These are phyloP conservation scores for Gobiocypris rarus DNA, from an alignment of 2,113 vertebrate genomes.

Conservation along the genomic window DNA sequence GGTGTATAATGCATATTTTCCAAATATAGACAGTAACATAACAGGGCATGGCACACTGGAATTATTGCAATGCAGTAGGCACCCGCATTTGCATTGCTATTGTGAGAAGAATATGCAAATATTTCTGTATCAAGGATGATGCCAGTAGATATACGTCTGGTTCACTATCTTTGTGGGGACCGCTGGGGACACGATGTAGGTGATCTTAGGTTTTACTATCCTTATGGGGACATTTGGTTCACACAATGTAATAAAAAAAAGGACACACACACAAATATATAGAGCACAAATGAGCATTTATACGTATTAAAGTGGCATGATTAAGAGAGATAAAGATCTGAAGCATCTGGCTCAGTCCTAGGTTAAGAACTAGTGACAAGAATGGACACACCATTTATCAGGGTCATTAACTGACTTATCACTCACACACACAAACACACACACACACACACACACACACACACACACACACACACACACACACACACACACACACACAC, in stretches of 20 bases:
- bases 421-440: too few relatives aligned
- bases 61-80: not conserved
- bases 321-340: slow-evolving; percentile 17
- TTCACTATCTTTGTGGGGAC: too few relatives aligned
- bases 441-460: too few relatives aligned
- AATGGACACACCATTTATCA: not conserved
- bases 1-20: not conserved
- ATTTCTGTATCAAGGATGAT: not conserved
- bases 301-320: not conserved
- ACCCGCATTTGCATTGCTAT: not conserved
- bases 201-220: too few relatives aligned
- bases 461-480: too few relatives aligned
- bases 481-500: too few relatives aligned
- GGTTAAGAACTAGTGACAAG: not conserved
- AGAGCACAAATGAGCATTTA: not conserved
- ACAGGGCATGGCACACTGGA: slow-evolving; percentile 3
- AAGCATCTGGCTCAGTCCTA: not conserved
- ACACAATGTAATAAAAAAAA: too few relatives aligned
- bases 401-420: not conserved
- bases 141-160: not conserved
- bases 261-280: not conserved
- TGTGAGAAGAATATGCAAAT: not conserved
- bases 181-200: too few relatives aligned
- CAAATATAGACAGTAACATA: not conserved
- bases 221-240: too few relatives aligned